These are phyloP conservation scores for Athene cunicularia DNA, from an alignment of 2,113 vertebrate species.

Conservation along the genomic window DNA sequence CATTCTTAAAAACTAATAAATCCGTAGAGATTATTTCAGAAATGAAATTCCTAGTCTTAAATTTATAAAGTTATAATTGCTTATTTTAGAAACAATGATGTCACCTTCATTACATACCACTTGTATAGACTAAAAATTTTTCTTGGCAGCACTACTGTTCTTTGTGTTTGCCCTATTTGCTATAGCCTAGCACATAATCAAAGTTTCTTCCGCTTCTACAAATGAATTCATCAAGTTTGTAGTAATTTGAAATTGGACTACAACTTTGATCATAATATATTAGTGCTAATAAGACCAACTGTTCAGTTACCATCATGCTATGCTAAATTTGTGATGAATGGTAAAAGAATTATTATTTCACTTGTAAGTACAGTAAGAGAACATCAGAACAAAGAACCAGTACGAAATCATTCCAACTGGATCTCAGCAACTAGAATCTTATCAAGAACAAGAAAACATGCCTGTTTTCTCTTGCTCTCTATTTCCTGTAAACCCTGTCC, in stretches of 20 bases:
- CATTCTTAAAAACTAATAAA: neutral
- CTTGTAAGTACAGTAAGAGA: neutral
- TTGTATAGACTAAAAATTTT: neutral
- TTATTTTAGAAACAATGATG: neutral
- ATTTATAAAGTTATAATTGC: neutral
- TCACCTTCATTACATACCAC: neutral
- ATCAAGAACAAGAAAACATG: neutral
- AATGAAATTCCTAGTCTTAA: neutral
- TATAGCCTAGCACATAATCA: neutral
- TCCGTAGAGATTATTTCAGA: neutral
- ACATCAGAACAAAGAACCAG: neutral
- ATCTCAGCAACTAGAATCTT: neutral
- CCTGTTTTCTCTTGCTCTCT: neutral
- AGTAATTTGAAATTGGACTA: conserved; percentile 4
- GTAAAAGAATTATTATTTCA: conserved; percentile 1
- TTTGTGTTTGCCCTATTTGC: neutral
- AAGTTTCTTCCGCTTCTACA: conserved; percentile 10
- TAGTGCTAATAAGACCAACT: conserved; percentile 12
- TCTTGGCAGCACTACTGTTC: neutral
- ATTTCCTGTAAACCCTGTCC: neutral
- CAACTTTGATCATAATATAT: conserved; percentile 42
- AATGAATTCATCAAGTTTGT: neutral
- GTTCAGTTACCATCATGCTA: neutral
- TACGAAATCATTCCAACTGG: neutral
- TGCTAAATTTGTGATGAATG: neutral